Evolutionary conservation across 2,888 invertebrate species (phyloP), one percentile per base, ranked within the genome.

Genomic region (Tenthredo mesomela): DNA sequence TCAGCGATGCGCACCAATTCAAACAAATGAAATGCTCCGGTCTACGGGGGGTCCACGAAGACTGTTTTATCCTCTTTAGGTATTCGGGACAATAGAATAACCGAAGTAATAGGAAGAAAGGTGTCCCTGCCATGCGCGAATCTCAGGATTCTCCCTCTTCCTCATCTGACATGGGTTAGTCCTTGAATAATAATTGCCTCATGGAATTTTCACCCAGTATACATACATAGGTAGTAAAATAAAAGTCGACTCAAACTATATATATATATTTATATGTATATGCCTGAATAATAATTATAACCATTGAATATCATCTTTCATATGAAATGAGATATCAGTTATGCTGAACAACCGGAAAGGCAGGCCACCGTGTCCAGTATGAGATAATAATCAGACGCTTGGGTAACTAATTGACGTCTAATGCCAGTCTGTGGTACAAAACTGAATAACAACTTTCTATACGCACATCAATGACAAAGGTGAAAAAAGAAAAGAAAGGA

Each of bases 1-100:
- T 86, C 90, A 89, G 86, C 89, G 90, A 89, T 87, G 89, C 89
- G 77, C 21, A 67, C n/a, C 84, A 61, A 61, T 87, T 88, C 86
- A 88, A 89, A 89, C 87, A 87, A 86, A 85, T 84, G 78, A 77
- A 70, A 86, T 73, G 25, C 29, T 6, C 43, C 15, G 33, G 15
- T 33, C 33, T 3, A 21, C 43, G n/a, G 18, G 40, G 43, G 71
- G 71, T 73, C 43, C 6, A n/a, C 7, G n/a, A 54, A n/a, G 71
- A 43, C 43, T 73, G 71, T 73, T 73, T 73, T 21, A 73, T 73
- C 71, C 71, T 43, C 71, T 73, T 73, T 21, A 37, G 43, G 12
- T 43, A 43, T 25, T 73, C n/a, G 43, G 43, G 43, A 73, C 71
- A 73, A 73, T 43, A 43, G 71, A 43, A 29, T 47, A 47, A 71